A percentile compares a stretch with the other conserved stretches of the same genome.
Conservation (phyloP, 1,140 invertebrate species). For the Cardiocondyla obscurior region DNA sequence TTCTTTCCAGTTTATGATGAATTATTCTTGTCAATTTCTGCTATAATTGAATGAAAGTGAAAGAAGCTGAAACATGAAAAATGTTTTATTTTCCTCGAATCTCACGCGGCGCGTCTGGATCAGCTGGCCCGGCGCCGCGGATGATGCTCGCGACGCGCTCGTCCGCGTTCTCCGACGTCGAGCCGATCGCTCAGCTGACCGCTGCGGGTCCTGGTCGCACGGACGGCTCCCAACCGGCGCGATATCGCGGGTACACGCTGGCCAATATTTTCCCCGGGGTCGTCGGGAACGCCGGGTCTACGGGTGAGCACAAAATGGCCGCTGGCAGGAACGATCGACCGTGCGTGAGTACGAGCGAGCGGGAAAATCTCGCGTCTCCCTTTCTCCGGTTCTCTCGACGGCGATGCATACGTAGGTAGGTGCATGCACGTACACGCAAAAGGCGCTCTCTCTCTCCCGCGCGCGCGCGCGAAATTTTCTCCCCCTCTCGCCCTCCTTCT, state of each 20-base stretch:
- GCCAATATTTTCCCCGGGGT: slow-evolving; percentile 78
- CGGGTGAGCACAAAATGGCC: slow-evolving; percentile 80
- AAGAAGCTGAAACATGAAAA: slow-evolving; percentile 12
- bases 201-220: slow-evolving; percentile 49
- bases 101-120: not conserved
- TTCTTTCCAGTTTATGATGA: not conserved
- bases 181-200: slow-evolving; percentile 21
- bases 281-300: slow-evolving; percentile 71
- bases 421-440: not conserved
- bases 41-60: slow-evolving; percentile 20
- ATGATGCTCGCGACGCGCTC: slow-evolving; percentile 9
- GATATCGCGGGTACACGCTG: slow-evolving; percentile 64
- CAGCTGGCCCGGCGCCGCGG: not conserved
- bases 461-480: slow-evolving; percentile 15
- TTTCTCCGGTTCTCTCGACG: slow-evolving; percentile 35
- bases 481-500: not conserved
- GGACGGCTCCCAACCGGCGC: not conserved
- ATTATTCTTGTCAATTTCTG: slow-evolving; percentile 30
- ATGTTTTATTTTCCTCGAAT: not conserved
- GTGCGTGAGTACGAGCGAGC: slow-evolving; percentile 70
- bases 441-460: no score
- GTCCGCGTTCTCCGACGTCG: slow-evolving; percentile 17
- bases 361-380: slow-evolving; percentile 59
- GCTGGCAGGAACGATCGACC: slow-evolving; percentile 79
- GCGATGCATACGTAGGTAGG: not conserved